Evolutionary conservation across 1,140 invertebrate genomes (phyloP), one percentile per base, ranked within the genome.

Genomic region (Scaptomyza graminum): DNA sequence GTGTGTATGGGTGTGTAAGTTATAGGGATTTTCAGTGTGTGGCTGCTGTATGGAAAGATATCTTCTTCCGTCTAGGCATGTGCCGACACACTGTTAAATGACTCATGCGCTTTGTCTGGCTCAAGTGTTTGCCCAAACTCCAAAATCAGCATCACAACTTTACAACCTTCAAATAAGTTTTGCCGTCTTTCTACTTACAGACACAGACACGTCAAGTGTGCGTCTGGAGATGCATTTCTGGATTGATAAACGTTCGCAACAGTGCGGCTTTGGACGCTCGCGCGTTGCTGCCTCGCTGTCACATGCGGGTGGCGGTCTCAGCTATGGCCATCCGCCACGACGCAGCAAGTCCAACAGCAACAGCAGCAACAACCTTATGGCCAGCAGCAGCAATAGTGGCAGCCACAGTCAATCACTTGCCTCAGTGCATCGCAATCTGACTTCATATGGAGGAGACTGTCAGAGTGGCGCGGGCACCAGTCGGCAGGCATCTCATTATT

Each of bases 221-320:
- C 11, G 52, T 50, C 37, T 55, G 47, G 18, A 31, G 7, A 95
- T 95, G 94, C 94, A 95, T 94, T 95, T 95, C 92, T 95, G 94
- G 94, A 95, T 95, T 90, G 94, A 95, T 88, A 95, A 95, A 92
- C 93, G 94, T 55, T 95, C 94, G 87, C 94, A 95, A 92, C 90
- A 92, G 76, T 95, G 94, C 90, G 93, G 94, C 37, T 95, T 95
- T 87, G 94, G 93, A 70, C 93, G 94, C 72, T 90, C 90, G 8
- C 88, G 91, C 13, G 90, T 92, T 31, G 90, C 90, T 15, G 91
- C 91, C 46, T 92, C 91, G 4, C 50, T 92, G 31, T 90, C 90
- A 8, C 89, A 89, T 52, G 89, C 84, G 25, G 91, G 82, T 41
- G 90, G 70, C 15, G 90, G 90, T 1, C 75, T 91, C 18, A 90